Evolutionary conservation across 2,113 vertebrate genomes (phyloP), one percentile per base, ranked within the genome.

Genomic region (Engraulis encrasicolus): DNA sequence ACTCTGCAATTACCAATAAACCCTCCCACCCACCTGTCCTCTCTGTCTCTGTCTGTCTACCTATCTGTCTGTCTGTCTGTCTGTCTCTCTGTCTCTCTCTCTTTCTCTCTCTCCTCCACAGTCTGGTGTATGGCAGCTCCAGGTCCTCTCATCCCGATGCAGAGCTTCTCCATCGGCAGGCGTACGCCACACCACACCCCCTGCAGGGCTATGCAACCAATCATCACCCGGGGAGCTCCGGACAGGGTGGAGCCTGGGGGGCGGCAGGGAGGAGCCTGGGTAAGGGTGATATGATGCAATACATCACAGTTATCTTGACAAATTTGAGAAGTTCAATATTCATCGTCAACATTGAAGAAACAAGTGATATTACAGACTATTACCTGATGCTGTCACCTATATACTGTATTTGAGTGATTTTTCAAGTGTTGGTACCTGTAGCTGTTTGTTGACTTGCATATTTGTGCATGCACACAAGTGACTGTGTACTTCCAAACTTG

Each of bases 121-220:
- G 97, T 95, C 94, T 97, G 91, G 94, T 98, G 90, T 98, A 97
- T 87, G 96, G 97, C 88, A 96, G 96, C 90, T 96, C 96, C 93
- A 95, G 96, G 93, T 95, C 95, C 54, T 95, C 96, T 58, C 96
- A 97, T 89, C 94, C 96, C 36, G 97, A 97, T 87, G 95, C 96
- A 50, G 96, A 97, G 92, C 95, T 98, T 86, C 95, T 97, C 90
- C 96, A 97, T 89, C 95, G 95, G 61, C 97, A 97, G 91, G 94
- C 96, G 52, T 97, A 96, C 49, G 96, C 92, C 74, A 93, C 95
- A 84, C 95, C 96, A 81, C 96, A 97, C 90, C 96, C 97, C 83
- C 93, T 98, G 83, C 96, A 97, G 93, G 96, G 96, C 89, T 98
- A 97, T 93, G 95, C 96, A 90, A 95, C 96, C 93, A 97, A 97